Conservation (phyloP, 2,797 vertebrate genomes). For the Xiphorhynchus erythropygius region DNA sequence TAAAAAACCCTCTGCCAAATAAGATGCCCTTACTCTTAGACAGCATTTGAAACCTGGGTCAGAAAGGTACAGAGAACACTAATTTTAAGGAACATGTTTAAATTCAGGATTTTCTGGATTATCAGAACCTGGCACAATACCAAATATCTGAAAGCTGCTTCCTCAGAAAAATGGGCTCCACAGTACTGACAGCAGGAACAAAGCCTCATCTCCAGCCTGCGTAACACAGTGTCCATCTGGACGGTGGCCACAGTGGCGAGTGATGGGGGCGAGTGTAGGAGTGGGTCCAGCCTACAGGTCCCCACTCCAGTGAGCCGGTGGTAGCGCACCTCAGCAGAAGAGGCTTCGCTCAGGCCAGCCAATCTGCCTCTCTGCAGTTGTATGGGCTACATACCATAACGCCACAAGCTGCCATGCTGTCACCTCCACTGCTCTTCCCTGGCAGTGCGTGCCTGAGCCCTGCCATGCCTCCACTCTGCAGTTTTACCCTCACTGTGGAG, state of each 20-base stretch:
- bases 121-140: conserved; percentile 10
- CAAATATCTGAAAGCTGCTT: conserved; percentile 50
- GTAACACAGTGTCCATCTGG: conserved; percentile 18
- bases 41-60: background rate
- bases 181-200: conserved; percentile 21
- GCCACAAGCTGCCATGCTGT: background rate
- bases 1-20: background rate
- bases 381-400: conserved; percentile 45
- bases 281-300: background rate
- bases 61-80: background rate
- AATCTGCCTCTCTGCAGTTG: conserved; percentile 19
- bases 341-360: background rate
- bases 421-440: background rate
- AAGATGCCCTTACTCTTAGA: background rate
- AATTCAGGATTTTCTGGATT: conserved; percentile 52
- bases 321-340: background rate
- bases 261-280: background rate
- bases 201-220: conserved; percentile 42
- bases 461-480: background rate
- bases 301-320: background rate
- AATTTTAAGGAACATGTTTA: background rate
- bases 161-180: conserved; percentile 56
- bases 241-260: background rate
- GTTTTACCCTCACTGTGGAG: background rate
- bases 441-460: accelerated